phyloP scores from a whole-genome alignment of 2,797 vertebrate species.

The Lepus townsendii region DNA sequence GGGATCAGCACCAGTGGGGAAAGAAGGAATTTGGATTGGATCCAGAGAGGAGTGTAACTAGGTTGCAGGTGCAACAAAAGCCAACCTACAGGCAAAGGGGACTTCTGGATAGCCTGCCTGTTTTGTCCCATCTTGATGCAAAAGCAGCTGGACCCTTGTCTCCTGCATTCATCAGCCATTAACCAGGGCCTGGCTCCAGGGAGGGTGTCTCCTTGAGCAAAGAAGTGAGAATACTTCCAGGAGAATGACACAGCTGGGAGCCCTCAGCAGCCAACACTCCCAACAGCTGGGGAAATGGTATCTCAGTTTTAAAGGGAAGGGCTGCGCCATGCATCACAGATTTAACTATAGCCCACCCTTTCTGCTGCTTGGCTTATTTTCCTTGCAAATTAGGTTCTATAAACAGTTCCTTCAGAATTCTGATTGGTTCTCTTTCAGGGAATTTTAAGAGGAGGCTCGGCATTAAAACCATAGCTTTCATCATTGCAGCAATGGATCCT shows the following conservation, averaged over 20 bases:
- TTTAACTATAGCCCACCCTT: not conserved
- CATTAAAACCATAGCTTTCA: not conserved
- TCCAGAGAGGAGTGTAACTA: not conserved
- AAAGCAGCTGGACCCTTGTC: not conserved
- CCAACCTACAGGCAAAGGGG: not conserved
- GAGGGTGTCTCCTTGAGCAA: not conserved
- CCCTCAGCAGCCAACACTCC: not conserved
- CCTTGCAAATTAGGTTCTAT: conserved; percentile 18
- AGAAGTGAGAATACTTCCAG: conserved; percentile 26
- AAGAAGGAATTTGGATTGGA: not conserved
- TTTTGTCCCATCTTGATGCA: not conserved
- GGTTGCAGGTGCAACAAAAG: not conserved
- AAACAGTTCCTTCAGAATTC: not conserved
- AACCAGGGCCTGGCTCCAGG: not conserved
- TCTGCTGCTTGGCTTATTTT: conserved; percentile 35
- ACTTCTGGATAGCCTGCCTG: not conserved
- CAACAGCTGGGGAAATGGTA: conserved; percentile 36
- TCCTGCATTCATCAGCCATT: not conserved
- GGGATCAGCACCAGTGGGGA: not conserved
- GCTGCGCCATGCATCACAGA: not conserved
- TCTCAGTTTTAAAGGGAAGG: not conserved
- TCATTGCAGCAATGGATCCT: not conserved
- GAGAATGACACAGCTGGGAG: conserved; percentile 25
- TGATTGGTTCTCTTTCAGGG: not conserved
- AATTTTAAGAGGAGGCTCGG: conserved; percentile 24